Percentiles rank a stretch among this genome's conserved stretches.
phyloP scores from a whole-genome alignment of 2,797 vertebrate genomes.

The Pteropus rufus region DNA sequence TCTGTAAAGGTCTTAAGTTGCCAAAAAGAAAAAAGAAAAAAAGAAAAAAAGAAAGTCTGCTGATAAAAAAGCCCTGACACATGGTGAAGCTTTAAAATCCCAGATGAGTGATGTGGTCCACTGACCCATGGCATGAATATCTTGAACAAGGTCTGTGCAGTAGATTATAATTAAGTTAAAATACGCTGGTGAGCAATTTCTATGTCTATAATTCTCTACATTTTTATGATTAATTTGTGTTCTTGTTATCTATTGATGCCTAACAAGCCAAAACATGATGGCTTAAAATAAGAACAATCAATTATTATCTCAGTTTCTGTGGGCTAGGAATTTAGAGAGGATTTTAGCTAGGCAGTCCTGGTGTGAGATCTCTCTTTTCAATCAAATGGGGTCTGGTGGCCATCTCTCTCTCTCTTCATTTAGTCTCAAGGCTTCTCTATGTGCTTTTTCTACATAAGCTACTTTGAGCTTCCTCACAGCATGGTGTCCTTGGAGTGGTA shows the following conservation, averaged over 20 bases:
- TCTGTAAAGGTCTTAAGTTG: neutral
- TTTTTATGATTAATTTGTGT: neutral
- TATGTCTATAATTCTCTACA: neutral
- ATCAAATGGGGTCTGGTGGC: neutral
- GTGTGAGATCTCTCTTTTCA: neutral
- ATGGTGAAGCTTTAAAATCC: neutral
- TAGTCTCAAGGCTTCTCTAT: neutral
- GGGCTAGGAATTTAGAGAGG: neutral
- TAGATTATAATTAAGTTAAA: neutral
- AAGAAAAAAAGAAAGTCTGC: neutral
- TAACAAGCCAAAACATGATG: neutral
- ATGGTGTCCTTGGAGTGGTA: neutral
- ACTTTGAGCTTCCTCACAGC: neutral
- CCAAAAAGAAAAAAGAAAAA: neutral
- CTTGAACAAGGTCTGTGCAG: neutral
- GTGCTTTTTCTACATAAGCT: neutral
- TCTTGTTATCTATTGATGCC: neutral
- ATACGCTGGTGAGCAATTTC: neutral
- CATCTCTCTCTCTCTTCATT: neutral
- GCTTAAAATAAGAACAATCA: neutral
- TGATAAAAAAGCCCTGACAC: neutral
- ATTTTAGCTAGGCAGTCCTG: neutral
- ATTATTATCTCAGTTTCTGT: neutral
- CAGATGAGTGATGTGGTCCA: neutral
- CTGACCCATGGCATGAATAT: accelerated